phyloP scores from a whole-genome alignment of 2,113 vertebrate species.

The Rostratula benghalensis region DNA sequence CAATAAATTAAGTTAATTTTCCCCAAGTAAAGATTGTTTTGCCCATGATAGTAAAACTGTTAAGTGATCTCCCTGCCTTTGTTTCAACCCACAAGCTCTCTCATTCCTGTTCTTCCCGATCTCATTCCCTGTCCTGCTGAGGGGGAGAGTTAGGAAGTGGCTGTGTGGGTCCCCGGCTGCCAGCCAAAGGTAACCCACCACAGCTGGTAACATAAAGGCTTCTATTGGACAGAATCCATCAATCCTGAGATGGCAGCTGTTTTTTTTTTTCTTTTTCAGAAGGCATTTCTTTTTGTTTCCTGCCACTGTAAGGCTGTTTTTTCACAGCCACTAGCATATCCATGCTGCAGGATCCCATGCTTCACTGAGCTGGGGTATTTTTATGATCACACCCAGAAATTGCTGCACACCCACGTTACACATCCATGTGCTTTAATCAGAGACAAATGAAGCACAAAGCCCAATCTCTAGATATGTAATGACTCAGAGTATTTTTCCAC shows the following conservation, averaged over 20 bases:
- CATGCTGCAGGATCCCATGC: background rate
- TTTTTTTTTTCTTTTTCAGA: background rate
- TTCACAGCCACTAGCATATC: background rate
- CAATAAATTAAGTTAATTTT: background rate
- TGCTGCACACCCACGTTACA: background rate
- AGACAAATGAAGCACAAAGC: conserved; percentile 8
- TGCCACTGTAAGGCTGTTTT: background rate
- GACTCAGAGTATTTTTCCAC: conserved; percentile 43
- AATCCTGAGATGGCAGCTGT: background rate
- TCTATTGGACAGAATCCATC: background rate
- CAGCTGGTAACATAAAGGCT: background rate
- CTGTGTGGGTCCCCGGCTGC: background rate
- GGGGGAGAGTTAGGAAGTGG: background rate
- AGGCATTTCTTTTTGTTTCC: background rate
- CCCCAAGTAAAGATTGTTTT: background rate
- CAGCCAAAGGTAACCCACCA: background rate
- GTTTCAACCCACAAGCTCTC: background rate
- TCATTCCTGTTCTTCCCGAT: background rate
- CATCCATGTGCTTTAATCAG: background rate
- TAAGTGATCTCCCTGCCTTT: background rate
- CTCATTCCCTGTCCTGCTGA: background rate
- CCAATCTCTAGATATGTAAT: background rate
- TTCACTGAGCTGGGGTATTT: background rate
- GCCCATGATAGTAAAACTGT: background rate
- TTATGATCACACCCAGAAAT: conserved; percentile 29